Base-by-base conservation (phyloP, 2,113 vertebrate species). In the Scomber japonicus region DNA sequence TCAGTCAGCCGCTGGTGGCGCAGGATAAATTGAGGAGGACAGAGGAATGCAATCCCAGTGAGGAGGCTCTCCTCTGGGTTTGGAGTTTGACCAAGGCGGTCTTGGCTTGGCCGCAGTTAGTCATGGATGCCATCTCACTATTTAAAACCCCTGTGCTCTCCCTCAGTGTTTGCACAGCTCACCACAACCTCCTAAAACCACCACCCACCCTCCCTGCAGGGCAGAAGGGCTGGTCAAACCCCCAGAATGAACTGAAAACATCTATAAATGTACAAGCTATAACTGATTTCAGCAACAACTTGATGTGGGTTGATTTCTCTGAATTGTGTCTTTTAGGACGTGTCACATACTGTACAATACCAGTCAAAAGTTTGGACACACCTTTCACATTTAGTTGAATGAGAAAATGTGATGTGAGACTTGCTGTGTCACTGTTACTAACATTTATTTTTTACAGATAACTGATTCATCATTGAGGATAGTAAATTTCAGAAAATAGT, bases 61-160 rank as follows among this genome's bases (percentile, higher is more conserved):
- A 87, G 78, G 89, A 91, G 82, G 81, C 84, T 92, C 81, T 88
- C 56, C 50, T 87, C 78, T 74, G 78, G 88, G 78, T 90, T 90
- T 92, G 90, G 85, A 92, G 51, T 61, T 50, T 35, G 75, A 89
- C 90, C 89, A 91, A 84, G 78, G 75, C 68, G 55, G 86, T 81
- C 86, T 78, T 35, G 85, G 81, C 71, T 85, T 67, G 75, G 80
- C 90, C 60, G 17, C 83, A 81, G 85, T 88, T 88, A 80, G 70
- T 82, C 84, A 70, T 68, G 77, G 80, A 88, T 89, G 73, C 84
- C 85, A 82, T 74, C 70, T 89, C 14, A 21, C 85, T 90, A 82
- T 93, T 91, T 75, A 78, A 89, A 85, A 81, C 51, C 60, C 27
- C 56, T 6, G 1, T 64, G 66, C 78, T 71, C 79, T 72, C 68